Evolutionary conservation across 2,888 invertebrate species (phyloP).

Genomic region (Ethmia dodecea): DNA sequence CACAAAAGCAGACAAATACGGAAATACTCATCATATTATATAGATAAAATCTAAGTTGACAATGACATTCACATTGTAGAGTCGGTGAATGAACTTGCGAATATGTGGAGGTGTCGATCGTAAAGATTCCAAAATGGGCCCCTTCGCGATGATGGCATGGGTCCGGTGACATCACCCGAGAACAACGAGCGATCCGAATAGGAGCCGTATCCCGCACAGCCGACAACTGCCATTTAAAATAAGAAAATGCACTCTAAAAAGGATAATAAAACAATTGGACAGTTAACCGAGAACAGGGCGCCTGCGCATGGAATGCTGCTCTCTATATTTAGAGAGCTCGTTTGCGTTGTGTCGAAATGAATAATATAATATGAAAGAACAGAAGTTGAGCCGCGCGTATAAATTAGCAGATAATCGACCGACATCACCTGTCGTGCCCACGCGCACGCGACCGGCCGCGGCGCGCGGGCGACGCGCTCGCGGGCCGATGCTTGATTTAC

Average conservation of each 20-base stretch:
- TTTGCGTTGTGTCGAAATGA: constrained; percentile 60
- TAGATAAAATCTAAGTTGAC: constrained; percentile 48
- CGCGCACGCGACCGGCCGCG: no score
- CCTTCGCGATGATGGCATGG: constrained; percentile 49
- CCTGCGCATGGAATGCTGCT: constrained; percentile 55
- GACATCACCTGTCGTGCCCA: constrained; percentile 65
- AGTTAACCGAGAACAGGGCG: constrained; percentile 48
- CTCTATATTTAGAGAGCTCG: constrained; percentile 68
- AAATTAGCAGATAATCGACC: constrained; percentile 68
- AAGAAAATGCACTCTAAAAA: constrained; percentile 52
- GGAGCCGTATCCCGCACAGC: constrained; percentile 28
- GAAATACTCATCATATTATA: no score
- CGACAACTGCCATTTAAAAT: constrained; percentile 47
- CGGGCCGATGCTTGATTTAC: constrained; percentile 36
- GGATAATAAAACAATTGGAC: constrained; percentile 57
- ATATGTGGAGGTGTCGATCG: constrained; percentile 69
- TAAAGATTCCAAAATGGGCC: constrained; percentile 68
- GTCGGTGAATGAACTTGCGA: constrained; percentile 66
- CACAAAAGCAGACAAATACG: no score
- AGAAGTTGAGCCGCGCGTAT: constrained; percentile 64
- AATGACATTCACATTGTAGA: constrained; percentile 49
- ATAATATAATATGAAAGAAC: constrained; percentile 65
- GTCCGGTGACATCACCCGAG: constrained; percentile 60
- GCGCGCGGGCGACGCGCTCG: constrained; percentile 35
- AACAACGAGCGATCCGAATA: constrained; percentile 49